Evolutionary conservation across 2,888 invertebrate species (phyloP).

Genomic region (Syritta pipiens): DNA sequence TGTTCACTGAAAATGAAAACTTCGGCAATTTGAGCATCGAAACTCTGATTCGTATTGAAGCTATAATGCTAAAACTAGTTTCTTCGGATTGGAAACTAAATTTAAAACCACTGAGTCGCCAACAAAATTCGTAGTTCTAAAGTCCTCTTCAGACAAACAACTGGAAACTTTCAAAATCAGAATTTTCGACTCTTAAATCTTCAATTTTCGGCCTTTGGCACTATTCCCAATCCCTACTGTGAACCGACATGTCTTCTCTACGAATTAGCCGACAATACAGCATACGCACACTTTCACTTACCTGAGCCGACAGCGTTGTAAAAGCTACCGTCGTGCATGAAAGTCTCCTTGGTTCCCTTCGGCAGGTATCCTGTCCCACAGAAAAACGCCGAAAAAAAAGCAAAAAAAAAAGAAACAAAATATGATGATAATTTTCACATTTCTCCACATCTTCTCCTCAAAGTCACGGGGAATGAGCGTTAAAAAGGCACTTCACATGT

Average conservation of each 20-base stretch:
- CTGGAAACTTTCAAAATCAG: too few species aligned
- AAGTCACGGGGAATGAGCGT: slow-evolving; percentile 5
- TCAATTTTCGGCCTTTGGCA: too few species aligned
- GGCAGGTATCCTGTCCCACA: slow-evolving; percentile 65
- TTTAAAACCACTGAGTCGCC: too few species aligned
- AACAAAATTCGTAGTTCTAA: too few species aligned
- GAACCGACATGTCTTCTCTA: not conserved
- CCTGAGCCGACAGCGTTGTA: slow-evolving; percentile 77
- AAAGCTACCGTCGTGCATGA: slow-evolving; percentile 76
- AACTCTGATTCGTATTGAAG: too few species aligned
- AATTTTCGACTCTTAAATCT: too few species aligned
- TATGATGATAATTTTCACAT: slow-evolving; percentile 24
- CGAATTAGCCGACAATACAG: not conserved
- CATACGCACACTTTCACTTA: slow-evolving; percentile 53
- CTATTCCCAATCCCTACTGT: too few species aligned
- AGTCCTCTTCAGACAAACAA: too few species aligned
- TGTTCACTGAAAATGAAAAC: too few species aligned
- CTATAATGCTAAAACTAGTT: too few species aligned
- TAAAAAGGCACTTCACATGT: slow-evolving; percentile 26
- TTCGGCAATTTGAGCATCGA: too few species aligned
- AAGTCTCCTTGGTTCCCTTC: slow-evolving; percentile 72
- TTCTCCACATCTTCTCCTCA: not conserved
- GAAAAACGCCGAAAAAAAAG: not conserved
- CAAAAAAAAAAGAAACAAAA: not conserved
- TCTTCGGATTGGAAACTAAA: too few species aligned